Conservation (phyloP, 2,113 vertebrate species). For the Oreochromis aureus region DNA sequence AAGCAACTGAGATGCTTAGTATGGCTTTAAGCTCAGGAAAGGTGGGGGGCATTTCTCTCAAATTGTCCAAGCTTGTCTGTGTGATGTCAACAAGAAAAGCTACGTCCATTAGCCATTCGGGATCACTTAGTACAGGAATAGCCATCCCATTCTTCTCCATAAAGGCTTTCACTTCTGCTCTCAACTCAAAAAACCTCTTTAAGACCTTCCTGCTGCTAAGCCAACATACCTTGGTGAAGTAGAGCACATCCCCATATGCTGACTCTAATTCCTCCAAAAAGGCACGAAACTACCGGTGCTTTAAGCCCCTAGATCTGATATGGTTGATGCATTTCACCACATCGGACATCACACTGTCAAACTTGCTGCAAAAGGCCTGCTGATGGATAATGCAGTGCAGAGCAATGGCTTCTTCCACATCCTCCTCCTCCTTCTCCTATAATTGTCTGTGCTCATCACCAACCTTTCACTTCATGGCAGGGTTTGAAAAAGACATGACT, state of each 20-base stretch:
- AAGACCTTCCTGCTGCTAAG: background rate
- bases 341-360: background rate
- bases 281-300: accelerated
- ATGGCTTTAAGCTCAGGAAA: background rate
- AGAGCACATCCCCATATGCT: background rate
- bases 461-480: background rate
- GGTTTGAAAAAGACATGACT: background rate
- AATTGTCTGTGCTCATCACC: background rate
- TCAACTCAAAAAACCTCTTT: background rate
- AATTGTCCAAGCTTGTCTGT: background rate
- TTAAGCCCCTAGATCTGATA: background rate
- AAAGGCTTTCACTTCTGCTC: background rate
- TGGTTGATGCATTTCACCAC: background rate
- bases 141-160: background rate
- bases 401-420: background rate
- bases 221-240: background rate
- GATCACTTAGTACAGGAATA: background rate
- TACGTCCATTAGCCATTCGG: background rate
- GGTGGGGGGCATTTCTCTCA: background rate
- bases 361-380: background rate
- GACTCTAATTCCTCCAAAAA: background rate
- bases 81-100: background rate
- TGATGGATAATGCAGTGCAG: background rate
- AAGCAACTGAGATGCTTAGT: background rate
- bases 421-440: background rate